Conservation (phyloP, 1,140 invertebrate species). For the Euwallacea similis region DNA sequence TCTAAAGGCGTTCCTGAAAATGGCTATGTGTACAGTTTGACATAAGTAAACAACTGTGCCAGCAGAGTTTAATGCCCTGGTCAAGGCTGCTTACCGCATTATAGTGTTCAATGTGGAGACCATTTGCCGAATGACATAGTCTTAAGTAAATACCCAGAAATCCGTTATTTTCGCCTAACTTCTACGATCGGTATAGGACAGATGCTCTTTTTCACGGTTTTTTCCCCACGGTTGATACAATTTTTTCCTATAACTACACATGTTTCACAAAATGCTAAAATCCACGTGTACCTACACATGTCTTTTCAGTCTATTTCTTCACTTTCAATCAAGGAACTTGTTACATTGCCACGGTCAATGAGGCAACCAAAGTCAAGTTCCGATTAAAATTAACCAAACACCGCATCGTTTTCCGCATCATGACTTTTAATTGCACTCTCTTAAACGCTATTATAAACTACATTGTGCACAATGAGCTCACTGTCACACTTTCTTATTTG, state of each 20-base stretch:
- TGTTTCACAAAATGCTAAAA: too few species aligned
- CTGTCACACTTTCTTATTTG: slow-evolving; percentile 15
- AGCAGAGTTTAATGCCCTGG: slow-evolving; percentile 4
- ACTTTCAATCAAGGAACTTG: too few species aligned
- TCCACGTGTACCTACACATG: too few species aligned
- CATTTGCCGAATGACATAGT: slow-evolving; percentile 5
- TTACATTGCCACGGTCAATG: too few species aligned
- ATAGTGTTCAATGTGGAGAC: neutral
- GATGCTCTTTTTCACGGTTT: too few species aligned
- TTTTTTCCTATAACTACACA: too few species aligned
- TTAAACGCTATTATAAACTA: neutral
- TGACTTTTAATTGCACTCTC: neutral
- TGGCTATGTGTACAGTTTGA: too few species aligned
- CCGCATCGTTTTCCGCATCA: neutral
- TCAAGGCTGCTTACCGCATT: slow-evolving; percentile 8
- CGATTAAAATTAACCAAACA: neutral
- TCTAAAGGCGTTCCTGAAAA: too few species aligned
- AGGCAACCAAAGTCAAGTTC: neutral
- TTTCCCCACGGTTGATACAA: too few species aligned
- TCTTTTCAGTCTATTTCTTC: too few species aligned
- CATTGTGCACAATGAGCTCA: slow-evolving; percentile 13
- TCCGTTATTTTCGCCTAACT: neutral
- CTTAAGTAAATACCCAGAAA: slow-evolving; percentile 1
- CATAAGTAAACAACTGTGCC: neutral
- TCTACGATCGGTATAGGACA: too few species aligned